Conservation (phyloP, 1,140 invertebrate species). For the Drosophila santomea region DNA sequence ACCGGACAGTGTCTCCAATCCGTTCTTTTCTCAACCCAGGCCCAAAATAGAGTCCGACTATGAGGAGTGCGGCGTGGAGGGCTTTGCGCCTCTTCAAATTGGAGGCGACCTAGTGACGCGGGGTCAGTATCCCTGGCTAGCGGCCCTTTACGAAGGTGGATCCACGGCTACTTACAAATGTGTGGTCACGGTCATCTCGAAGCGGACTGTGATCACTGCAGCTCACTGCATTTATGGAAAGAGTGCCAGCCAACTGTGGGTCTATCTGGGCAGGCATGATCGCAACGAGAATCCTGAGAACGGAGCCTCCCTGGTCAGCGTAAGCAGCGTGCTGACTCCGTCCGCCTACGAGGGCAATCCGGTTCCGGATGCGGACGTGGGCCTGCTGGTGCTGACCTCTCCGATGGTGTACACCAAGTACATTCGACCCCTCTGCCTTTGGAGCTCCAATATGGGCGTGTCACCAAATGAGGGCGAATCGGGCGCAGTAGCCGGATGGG, state of each 20-base stretch:
- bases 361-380: slow-evolving; percentile 10
- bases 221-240: slow-evolving; percentile 21
- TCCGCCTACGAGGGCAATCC: slow-evolving; percentile 1
- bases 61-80: slow-evolving; percentile 54
- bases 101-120: slow-evolving; percentile 85
- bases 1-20: slow-evolving; percentile 14
- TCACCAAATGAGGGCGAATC: slow-evolving; percentile 1
- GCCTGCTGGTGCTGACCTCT: neutral
- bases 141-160: slow-evolving; percentile 3
- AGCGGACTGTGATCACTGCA: slow-evolving; percentile 17
- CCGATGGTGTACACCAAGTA: slow-evolving; percentile 16
- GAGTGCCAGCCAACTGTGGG: slow-evolving; percentile 4
- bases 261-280: slow-evolving; percentile 16
- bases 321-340: slow-evolving; percentile 7
- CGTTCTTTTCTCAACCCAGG: slow-evolving; percentile 19
- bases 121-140: slow-evolving; percentile 22
- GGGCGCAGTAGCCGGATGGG: slow-evolving; percentile 15
- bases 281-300: slow-evolving; percentile 7
- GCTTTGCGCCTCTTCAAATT: slow-evolving; percentile 61
- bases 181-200: slow-evolving; percentile 18
- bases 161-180: neutral
- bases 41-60: neutral
- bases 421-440: slow-evolving; percentile 15
- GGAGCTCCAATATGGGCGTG: neutral
- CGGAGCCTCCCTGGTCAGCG: neutral